Percentiles rank a stretch among this genome's conserved stretches.
phyloP scores from a whole-genome alignment of 2,797 vertebrate species.

The Chelon labrosus region DNA sequence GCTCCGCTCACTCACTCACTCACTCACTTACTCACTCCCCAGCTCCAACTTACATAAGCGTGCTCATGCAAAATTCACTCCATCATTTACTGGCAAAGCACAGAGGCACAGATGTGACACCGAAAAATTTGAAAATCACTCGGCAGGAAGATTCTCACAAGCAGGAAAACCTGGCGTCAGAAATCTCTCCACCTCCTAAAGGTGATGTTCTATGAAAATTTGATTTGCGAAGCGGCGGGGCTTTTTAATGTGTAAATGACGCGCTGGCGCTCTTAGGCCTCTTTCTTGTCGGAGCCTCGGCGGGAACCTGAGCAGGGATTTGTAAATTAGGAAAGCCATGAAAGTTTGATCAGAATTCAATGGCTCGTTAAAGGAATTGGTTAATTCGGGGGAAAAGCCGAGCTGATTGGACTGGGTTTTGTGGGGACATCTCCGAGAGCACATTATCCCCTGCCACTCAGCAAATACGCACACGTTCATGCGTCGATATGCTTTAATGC shows the following conservation, averaged over 20 bases:
- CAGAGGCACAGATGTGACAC: slow-evolving; percentile 72
- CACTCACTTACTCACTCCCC: slow-evolving; percentile 14
- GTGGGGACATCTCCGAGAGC: slow-evolving; percentile 29
- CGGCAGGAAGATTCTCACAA: slow-evolving; percentile 50
- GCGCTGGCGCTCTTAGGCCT: slow-evolving; percentile 31
- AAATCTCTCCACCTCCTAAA: slow-evolving; percentile 56
- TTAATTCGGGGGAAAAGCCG: slow-evolving; percentile 54
- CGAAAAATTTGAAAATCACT: slow-evolving; percentile 61
- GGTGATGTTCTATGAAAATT: slow-evolving; percentile 70
- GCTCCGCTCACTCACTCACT: slow-evolving; percentile 20
- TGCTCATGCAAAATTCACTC: slow-evolving; percentile 60
- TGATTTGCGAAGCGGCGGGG: slow-evolving; percentile 41
- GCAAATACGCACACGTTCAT: slow-evolving; percentile 35
- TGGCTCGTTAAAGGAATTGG: slow-evolving; percentile 59
- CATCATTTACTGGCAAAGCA: slow-evolving; percentile 67
- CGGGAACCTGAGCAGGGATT: slow-evolving; percentile 57
- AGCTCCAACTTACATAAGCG: slow-evolving; percentile 49
- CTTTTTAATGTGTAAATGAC: slow-evolving; percentile 63
- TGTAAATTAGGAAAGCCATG: slow-evolving; percentile 53
- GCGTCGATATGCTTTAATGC: slow-evolving; percentile 25
- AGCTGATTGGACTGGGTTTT: slow-evolving; percentile 38
- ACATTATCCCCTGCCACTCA: slow-evolving; percentile 59
- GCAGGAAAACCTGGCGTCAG: slow-evolving; percentile 43
- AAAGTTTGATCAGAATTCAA: slow-evolving; percentile 74
- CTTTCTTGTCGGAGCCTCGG: slow-evolving; percentile 32